Percentiles rank a stretch among this genome's conserved stretches.
Evolutionary conservation across 2,888 invertebrate genomes (phyloP).

Genomic region (Hypolimnas misippus): DNA sequence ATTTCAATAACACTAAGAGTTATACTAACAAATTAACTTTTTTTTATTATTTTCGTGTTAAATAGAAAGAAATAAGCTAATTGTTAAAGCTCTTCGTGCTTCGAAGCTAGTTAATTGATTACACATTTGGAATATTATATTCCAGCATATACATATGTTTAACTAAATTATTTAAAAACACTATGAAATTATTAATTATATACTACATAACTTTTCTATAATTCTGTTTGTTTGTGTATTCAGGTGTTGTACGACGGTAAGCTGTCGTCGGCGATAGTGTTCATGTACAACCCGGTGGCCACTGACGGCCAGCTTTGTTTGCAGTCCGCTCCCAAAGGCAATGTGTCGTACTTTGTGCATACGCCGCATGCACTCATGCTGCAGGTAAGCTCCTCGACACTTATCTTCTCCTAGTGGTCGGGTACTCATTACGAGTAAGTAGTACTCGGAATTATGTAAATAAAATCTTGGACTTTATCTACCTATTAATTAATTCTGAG

Average conservation of each 20-base stretch:
- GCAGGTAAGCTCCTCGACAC: slow-evolving; percentile 86
- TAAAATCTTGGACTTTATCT: neutral
- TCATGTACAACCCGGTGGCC: slow-evolving; percentile 99
- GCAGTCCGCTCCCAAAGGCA: slow-evolving; percentile 99
- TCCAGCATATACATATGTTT: no score
- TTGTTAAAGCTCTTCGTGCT: slow-evolving; percentile 16
- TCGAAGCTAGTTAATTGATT: slow-evolving; percentile 11
- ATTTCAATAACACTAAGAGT: slow-evolving; percentile 7
- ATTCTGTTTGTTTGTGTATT: neutral
- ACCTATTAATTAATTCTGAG: no score
- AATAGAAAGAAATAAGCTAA: slow-evolving; percentile 5
- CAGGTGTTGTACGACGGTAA: slow-evolving; percentile 99
- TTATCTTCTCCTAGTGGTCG: slow-evolving; percentile 8
- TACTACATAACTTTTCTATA: no score
- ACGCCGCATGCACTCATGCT: slow-evolving; percentile 99
- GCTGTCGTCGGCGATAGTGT: slow-evolving; percentile 97
- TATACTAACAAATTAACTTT: slow-evolving; percentile 2
- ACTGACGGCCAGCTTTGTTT: slow-evolving; percentile 99
- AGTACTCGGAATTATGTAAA: neutral
- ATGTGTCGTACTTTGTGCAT: slow-evolving; percentile 98
- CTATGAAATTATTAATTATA: no score
- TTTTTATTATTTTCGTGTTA: neutral
- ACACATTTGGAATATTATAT: neutral
- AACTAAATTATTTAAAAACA: no score
- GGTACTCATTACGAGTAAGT: slow-evolving; percentile 3